Percentiles rank a stretch among this genome's conserved stretches.
These are phyloP conservation scores for Columba guinea DNA, from an alignment of 2,797 vertebrate species.

Conservation along the genomic window DNA sequence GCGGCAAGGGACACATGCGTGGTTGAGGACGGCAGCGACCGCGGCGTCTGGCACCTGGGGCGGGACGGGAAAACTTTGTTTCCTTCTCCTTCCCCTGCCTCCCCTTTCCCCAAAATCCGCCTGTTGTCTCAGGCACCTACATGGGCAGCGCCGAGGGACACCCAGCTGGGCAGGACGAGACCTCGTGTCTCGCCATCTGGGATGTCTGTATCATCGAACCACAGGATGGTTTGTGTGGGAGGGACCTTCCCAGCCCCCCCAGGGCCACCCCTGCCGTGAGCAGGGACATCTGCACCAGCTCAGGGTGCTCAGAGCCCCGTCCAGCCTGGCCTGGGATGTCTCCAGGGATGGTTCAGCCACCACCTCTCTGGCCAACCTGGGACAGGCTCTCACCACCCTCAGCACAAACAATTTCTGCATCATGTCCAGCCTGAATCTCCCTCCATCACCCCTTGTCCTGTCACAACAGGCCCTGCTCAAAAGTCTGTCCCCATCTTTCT, in stretches of 20 bases:
- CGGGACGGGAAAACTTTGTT: background rate
- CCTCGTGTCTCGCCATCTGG: background rate
- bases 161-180: rapidly evolving
- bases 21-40: constrained; percentile 81
- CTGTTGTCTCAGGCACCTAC: rapidly evolving
- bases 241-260: background rate
- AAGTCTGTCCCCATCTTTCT: too few species aligned
- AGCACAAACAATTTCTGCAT: rapidly evolving
- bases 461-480: too few species aligned
- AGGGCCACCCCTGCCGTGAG: background rate
- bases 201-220: rapidly evolving
- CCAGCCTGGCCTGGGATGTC: background rate
- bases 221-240: rapidly evolving
- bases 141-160: background rate
- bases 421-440: rapidly evolving
- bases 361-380: too few species aligned
- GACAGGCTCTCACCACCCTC: background rate
- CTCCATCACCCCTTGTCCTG: too few species aligned
- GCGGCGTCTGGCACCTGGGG: constrained; percentile 86
- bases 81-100: background rate
- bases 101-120: rapidly evolving
- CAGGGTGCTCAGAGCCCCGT: too few species aligned
- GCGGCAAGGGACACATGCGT: constrained; percentile 82
- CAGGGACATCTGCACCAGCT: too few species aligned
- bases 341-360: too few species aligned